Percentiles rank a stretch among this genome's conserved stretches.
Evolutionary conservation across 1,140 invertebrate genomes (phyloP).

Genomic region (Listronotus oregonensis): DNA sequence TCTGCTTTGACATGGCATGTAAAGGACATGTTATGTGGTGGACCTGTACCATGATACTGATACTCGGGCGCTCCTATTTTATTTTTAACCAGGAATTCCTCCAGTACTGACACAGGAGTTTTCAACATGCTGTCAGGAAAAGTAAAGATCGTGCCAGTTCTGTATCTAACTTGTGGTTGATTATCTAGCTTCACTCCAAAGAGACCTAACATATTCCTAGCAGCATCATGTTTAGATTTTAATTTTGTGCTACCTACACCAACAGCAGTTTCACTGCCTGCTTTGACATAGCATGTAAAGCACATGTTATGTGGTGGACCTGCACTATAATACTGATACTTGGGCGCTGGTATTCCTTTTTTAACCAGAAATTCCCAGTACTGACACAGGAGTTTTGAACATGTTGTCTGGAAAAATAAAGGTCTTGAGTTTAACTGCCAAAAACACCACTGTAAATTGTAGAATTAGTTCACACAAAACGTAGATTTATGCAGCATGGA

Average conservation of each 20-base stretch:
- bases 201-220: conserved; percentile 6
- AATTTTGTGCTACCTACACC: conserved; percentile 26
- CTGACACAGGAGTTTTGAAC: conserved; percentile 32
- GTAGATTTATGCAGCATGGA: no score
- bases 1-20: conserved; percentile 13
- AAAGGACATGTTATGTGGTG: conserved; percentile 15
- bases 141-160: no score
- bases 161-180: background rate
- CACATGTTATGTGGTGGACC: conserved; percentile 8
- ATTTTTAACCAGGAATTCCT: conserved; percentile 26
- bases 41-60: conserved; percentile 4
- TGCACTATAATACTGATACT: conserved; percentile 8
- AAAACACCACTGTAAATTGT: no score
- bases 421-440: background rate
- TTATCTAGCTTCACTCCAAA: background rate
- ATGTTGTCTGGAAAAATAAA: conserved; percentile 1
- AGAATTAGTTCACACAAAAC: no score
- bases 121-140: conserved; percentile 15
- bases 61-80: conserved; percentile 8
- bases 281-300: conserved; percentile 22
- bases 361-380: conserved; percentile 25
- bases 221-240: conserved; percentile 30
- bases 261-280: background rate
- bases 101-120: conserved; percentile 31
- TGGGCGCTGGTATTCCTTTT: conserved; percentile 2